phyloP scores from a whole-genome alignment of 2,797 vertebrate species.

The Myiotriccus ornatus region DNA sequence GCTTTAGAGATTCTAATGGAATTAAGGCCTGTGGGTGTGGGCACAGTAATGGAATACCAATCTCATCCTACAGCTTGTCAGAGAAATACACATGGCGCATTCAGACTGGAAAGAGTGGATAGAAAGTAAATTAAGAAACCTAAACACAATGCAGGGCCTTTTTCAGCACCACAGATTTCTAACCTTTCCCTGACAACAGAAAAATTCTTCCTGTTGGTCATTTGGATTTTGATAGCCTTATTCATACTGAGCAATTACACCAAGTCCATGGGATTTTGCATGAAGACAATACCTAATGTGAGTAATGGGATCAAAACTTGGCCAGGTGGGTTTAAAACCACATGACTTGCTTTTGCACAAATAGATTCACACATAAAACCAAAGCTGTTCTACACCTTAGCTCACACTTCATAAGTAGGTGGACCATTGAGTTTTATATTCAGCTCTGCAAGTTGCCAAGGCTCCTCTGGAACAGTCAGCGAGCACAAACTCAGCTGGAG shows the following conservation, averaged over 20 bases:
- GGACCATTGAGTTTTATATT: neutral
- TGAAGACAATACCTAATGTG: neutral
- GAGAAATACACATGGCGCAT: constrained; percentile 44
- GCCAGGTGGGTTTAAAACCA: neutral
- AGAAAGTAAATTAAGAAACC: constrained; percentile 38
- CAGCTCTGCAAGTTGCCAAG: neutral
- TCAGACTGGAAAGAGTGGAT: neutral
- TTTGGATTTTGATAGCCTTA: neutral
- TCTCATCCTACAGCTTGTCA: constrained; percentile 26
- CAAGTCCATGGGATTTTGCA: neutral
- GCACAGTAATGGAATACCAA: constrained; percentile 36
- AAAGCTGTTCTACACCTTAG: neutral
- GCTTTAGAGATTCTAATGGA: constrained; percentile 36
- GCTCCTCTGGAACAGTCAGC: neutral
- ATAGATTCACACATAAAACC: neutral
- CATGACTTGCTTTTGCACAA: neutral
- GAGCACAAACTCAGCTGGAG: neutral
- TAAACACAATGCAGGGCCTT: neutral
- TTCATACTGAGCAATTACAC: neutral
- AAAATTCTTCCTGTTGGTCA: neutral
- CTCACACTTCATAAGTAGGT: neutral
- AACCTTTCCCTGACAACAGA: neutral
- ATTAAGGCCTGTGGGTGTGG: constrained; percentile 45
- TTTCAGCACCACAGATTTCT: neutral
- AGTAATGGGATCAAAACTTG: neutral